These are phyloP conservation scores for Cyclura pinguis DNA, from an alignment of 2,797 vertebrate genomes.

Conservation along the genomic window DNA sequence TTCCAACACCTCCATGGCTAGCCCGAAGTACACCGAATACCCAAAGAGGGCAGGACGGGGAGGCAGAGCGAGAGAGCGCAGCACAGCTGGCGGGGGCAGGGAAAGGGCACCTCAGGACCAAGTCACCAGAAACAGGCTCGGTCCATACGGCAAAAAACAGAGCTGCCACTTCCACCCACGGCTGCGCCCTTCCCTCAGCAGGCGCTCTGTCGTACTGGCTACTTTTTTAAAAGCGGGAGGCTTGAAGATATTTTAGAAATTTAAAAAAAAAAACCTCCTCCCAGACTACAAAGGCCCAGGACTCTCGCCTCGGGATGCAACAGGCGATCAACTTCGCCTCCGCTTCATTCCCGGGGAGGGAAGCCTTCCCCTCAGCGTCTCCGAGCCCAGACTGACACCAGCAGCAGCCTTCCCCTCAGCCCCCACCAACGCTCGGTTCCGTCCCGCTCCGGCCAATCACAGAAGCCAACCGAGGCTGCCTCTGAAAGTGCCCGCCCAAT, in stretches of 20 bases:
- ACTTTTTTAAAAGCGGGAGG: not conserved
- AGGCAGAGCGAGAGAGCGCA: not conserved
- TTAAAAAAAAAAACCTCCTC: too few relatives aligned
- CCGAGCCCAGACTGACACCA: slow-evolving; percentile 57
- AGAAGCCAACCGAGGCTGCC: fast-evolving
- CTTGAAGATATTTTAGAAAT: too few relatives aligned
- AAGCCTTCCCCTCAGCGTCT: not conserved
- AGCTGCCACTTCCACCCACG: not conserved
- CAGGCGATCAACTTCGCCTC: not conserved
- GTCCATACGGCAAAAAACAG: slow-evolving; percentile 2
- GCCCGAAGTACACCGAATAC: not conserved
- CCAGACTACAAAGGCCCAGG: too few relatives aligned
- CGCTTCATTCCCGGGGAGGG: too few relatives aligned
- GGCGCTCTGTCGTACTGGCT: too few relatives aligned
- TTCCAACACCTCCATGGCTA: slow-evolving; percentile 92
- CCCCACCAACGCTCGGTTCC: slow-evolving; percentile 32
- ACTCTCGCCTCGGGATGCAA: too few relatives aligned
- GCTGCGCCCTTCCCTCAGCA: too few relatives aligned
- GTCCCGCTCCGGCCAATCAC: slow-evolving; percentile 65
- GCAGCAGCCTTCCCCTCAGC: not conserved
- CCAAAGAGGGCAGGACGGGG: not conserved
- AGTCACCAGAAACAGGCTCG: not conserved
- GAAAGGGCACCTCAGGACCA: not conserved
- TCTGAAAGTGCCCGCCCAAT: slow-evolving; percentile 37
- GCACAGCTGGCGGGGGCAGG: too few relatives aligned